Evolutionary conservation across 2,888 invertebrate genomes (phyloP).

Genomic region (Rhorus exstirpatorius): DNA sequence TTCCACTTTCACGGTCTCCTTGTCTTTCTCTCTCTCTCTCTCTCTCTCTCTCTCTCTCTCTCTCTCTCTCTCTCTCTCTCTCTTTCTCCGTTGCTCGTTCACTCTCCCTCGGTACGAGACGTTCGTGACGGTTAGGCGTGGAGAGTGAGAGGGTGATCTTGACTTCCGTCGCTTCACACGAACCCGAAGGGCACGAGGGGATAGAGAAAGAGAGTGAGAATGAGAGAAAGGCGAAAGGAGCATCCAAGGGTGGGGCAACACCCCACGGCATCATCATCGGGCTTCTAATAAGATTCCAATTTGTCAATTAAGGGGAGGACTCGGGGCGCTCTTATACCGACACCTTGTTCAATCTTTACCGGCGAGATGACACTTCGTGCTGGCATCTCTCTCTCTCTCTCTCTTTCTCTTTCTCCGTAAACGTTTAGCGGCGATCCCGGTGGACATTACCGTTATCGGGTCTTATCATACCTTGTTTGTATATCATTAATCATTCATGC

Average conservation of each 20-base stretch:
- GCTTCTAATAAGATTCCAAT: conserved; percentile 90
- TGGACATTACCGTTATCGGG: conserved; percentile 33
- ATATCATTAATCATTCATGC: conserved; percentile 47
- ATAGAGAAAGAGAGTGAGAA: conserved; percentile 20
- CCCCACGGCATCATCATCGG: conserved; percentile 85
- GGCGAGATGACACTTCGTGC: conserved; percentile 53
- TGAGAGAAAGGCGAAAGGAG: conserved; percentile 20
- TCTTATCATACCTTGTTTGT: conserved; percentile 41
- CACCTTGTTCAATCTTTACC: conserved; percentile 74
- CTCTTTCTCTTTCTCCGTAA: conserved; percentile 49
- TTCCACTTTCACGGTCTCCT: conserved; percentile 57
- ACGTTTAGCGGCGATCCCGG: conserved; percentile 70
- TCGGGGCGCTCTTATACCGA: conserved; percentile 75
- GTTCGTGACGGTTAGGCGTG: conserved; percentile 55
- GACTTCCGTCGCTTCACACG: conserved; percentile 71
- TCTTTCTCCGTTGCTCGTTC: conserved; percentile 61
- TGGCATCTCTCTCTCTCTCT: conserved; percentile 69
- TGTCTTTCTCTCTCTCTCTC: conserved; percentile 47
- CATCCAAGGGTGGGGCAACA: conserved; percentile 73
- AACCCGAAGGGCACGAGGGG: conserved; percentile 33
- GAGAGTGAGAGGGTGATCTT: conserved; percentile 49
- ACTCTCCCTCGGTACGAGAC: conserved; percentile 39
- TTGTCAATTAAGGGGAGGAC: conserved; percentile 89
- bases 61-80: conserved; percentile 36
- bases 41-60: conserved; percentile 53